Evolutionary conservation across 35 echinoderm and acorn worm genomes (phyloP), one percentile per base, ranked within the genome.

Genomic region (Apostichopus japonicus): DNA sequence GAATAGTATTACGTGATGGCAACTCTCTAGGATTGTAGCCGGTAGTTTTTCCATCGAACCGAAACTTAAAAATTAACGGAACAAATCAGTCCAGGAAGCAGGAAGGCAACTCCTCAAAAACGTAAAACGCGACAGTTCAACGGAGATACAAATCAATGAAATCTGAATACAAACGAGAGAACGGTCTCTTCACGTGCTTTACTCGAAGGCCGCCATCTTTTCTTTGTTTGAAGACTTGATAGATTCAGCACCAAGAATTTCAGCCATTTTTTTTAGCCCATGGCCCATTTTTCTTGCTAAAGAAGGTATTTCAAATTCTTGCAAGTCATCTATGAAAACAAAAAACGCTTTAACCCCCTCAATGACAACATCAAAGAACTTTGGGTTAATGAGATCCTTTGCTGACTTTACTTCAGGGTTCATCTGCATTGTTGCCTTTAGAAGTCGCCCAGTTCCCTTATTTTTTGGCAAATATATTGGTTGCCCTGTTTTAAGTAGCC

Each of bases 381-480:
- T 90, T 71, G 87, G 87, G 8, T 90, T 73, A 5, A 90, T 71
- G 2, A 90, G 87, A 44, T 73, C 13, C 25, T 67, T 70, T 14
- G 11, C 54, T 67, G 58, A 33, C 70, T 70, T 90, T 8, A 86
- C 21, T 5, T 33, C 44, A 44, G 10, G 11, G 83, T 58, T 13
- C 4, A 58, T 14, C 23, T 59, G 11, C 21, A 13, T 86, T 86
- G 83, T 33, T 55, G 22, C 10, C 5, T 44, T 63, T 5, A 86
- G 83, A 5, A 86, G 83, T 58, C 83, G 83, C 5, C 54, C 5
- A 86, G 0, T 10, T 59, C 83, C 23, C 51, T 86, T 54, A 86
- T 8, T 80, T 80, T 90, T 90, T 90, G 59, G 23, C 4, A 13
- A n/a, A 90, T 90, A 44, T 70, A 90, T 23, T 90, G 87, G 8